A percentile compares a stretch with the other conserved stretches of the same genome.
Evolutionary conservation across 2,797 vertebrate species (phyloP).

Genomic region (Eulemur mongoz): DNA sequence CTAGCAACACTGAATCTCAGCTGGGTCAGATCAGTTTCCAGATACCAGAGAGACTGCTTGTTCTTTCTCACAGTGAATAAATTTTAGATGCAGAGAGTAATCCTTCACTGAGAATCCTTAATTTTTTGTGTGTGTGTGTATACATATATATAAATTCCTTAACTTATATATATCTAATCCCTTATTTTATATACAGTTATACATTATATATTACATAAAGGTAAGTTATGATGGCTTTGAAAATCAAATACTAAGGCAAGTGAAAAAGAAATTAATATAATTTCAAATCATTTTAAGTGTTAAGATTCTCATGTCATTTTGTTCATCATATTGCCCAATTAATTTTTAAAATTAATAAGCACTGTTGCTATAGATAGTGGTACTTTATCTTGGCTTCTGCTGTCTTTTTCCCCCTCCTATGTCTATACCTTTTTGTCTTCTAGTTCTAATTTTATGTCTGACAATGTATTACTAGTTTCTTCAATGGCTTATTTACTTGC

Average conservation of each 20-base stretch:
- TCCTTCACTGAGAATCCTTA: not conserved
- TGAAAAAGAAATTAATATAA: not conserved
- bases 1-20: not conserved
- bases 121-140: not conserved
- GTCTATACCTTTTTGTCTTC: not conserved
- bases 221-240: not conserved
- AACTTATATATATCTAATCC: not conserved
- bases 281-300: not conserved
- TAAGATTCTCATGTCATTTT: conserved; percentile 7
- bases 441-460: not conserved
- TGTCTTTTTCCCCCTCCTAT: not conserved
- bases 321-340: not conserved
- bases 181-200: not conserved
- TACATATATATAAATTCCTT: not conserved
- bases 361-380: not conserved
- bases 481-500: not conserved
- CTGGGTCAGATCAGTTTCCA: not conserved
- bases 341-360: not conserved
- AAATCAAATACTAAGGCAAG: not conserved
- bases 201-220: too few species aligned
- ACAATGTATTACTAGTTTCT: not conserved
- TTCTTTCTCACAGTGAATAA: not conserved
- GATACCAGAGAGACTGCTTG: not conserved
- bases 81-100: not conserved
- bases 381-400: not conserved